phyloP scores from a whole-genome alignment of 2,113 vertebrate species.

The Ophiodon elongatus region DNA sequence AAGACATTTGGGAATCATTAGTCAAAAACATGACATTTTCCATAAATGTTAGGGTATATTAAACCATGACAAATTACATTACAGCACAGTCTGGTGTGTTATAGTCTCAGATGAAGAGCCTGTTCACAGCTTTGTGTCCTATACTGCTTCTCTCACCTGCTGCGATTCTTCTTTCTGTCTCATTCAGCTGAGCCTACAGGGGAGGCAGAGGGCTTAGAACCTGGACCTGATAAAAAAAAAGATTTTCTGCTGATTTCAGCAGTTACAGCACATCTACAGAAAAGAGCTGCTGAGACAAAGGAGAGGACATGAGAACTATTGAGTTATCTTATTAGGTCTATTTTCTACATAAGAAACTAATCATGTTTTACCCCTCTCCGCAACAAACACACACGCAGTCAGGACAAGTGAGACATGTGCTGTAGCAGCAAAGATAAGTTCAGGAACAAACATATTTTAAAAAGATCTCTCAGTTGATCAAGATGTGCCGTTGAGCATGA shows the following conservation, averaged over 20 bases:
- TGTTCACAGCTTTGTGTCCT: conserved; percentile 25
- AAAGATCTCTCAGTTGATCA: background rate
- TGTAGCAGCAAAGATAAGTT: background rate
- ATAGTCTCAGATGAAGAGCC: conserved; percentile 9
- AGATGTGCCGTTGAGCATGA: background rate
- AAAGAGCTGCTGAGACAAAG: conserved; percentile 26
- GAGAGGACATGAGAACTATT: background rate
- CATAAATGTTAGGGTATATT: conserved; percentile 2
- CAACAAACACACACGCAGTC: background rate
- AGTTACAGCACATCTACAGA: conserved; percentile 11
- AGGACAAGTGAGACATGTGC: background rate
- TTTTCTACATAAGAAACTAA: background rate
- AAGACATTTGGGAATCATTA: conserved; percentile 6
- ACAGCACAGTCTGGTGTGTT: background rate
- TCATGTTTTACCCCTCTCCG: background rate
- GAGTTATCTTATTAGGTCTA: background rate
- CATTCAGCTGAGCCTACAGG: conserved; percentile 3
- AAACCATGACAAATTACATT: background rate
- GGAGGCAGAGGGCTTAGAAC: conserved; percentile 30
- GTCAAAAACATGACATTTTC: background rate
- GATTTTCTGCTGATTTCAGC: conserved; percentile 56
- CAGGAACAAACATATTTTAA: background rate
- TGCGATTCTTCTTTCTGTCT: conserved; percentile 20
- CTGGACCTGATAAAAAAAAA: conserved; percentile 10
- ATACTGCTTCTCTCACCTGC: conserved; percentile 22